Evolutionary conservation across 2,113 vertebrate genomes (phyloP).

Genomic region (Caloenas nicobarica): DNA sequence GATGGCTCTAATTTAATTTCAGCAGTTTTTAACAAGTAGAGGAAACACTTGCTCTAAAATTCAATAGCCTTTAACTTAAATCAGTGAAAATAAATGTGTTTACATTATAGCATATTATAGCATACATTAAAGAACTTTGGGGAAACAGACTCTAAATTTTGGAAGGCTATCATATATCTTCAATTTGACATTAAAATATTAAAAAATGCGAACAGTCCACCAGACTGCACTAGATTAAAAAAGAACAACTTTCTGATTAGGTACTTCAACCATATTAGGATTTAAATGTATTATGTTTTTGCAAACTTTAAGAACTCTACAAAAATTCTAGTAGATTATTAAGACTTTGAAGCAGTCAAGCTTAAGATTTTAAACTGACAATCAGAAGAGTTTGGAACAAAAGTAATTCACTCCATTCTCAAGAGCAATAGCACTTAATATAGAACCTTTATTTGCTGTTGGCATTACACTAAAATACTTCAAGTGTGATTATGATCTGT

Average conservation of each 20-base stretch:
- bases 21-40: neutral
- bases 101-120: neutral
- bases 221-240: neutral
- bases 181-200: neutral
- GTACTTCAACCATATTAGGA: neutral
- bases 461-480: neutral
- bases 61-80: neutral
- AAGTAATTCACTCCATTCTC: neutral
- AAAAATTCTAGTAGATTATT: neutral
- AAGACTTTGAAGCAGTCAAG: neutral
- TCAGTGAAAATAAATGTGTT: neutral
- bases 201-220: neutral
- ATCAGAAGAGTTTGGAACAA: neutral
- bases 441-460: neutral
- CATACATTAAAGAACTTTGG: neutral
- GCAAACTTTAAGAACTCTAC: neutral
- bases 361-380: neutral
- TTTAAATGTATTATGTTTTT: neutral
- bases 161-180: neutral
- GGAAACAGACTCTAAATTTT: neutral
- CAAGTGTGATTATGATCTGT: neutral
- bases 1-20: neutral
- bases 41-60: neutral
- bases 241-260: neutral
- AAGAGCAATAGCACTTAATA: neutral